Evolutionary conservation across 1,140 invertebrate species (phyloP), one percentile per base, ranked within the genome.

Genomic region (Diabrotica undecimpunctata): DNA sequence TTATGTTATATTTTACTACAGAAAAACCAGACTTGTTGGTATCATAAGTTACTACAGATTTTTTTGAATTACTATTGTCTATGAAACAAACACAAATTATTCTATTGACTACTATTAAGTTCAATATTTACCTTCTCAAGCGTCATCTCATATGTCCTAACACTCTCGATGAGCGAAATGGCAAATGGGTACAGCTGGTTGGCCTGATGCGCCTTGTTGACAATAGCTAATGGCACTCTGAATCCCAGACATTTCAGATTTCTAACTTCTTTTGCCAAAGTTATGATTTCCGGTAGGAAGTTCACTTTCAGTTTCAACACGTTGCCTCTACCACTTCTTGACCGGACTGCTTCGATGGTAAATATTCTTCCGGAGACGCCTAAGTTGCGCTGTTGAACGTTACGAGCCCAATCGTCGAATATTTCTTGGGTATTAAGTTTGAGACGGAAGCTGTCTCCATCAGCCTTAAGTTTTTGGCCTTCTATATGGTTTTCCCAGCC

Each of bases 401-500:
- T 95, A 50, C 93, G 85, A 7, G 94, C 89, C 97, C 97, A 99
- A 71, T 98, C 96, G 74, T 98, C 96, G 79, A 99, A 99, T 54
- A 99, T 94, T 75, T 96, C 93, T 77, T 95, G 90, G 6, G 97
- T 98, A 72, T 97, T 96, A 4, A 98, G 81, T 80, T 99, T 99
- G 46, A 93, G 80, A 36, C 95, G 88, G 80, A 99, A 99, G 80
- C 95, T 98, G 73, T 99, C 97, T 9, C 96, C 96, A 79, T 99
- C 96, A 7, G 90, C 92, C 82, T 99, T 99, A 52, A 99, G 81
- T 78, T 98, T 97, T 77, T 98, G 95, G 56, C 98, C 97, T 80
- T 99, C 98, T 36, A 99, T 96, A 79, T 99, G 96, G 75, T 95
- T 97, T 79, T 98, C 96, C 98, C 98, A 99, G 39, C 95, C 96